Percentiles rank a stretch among this genome's conserved stretches.
phyloP scores from a whole-genome alignment of 2,888 invertebrate species.

The Macaria notata region DNA sequence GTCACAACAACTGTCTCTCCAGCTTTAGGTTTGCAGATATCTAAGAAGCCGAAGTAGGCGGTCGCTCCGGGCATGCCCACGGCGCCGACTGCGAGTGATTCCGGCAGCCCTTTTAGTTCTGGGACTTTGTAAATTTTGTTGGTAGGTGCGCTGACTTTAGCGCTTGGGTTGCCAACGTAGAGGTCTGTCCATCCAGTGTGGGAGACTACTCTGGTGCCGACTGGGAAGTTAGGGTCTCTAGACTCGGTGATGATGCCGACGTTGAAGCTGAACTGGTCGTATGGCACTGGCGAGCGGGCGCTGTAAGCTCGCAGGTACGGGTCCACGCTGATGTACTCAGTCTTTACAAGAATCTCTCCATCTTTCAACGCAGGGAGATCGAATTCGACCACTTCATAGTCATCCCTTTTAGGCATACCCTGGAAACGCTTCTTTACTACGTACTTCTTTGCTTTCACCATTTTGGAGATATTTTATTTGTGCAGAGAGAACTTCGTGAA shows the following conservation, averaged over 20 bases:
- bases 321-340: slow-evolving; percentile 54
- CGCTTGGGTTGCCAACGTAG: slow-evolving; percentile 27
- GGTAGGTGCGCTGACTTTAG: background rate
- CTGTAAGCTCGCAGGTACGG: slow-evolving; percentile 46
- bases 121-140: slow-evolving; percentile 64
- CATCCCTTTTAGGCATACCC: slow-evolving; percentile 79
- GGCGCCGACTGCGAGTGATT: slow-evolving; percentile 82
- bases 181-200: slow-evolving; percentile 57
- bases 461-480: slow-evolving; percentile 33
- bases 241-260: slow-evolving; percentile 80
- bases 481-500: too few relatives aligned
- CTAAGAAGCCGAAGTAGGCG: slow-evolving; percentile 87
- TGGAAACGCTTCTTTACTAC: slow-evolving; percentile 79
- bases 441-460: slow-evolving; percentile 81
- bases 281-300: slow-evolving; percentile 36
- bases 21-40: slow-evolving; percentile 85
- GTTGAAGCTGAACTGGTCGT: slow-evolving; percentile 51
- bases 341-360: slow-evolving; percentile 66
- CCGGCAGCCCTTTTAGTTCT: slow-evolving; percentile 72
- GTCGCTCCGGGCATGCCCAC: slow-evolving; percentile 87
- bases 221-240: slow-evolving; percentile 81
- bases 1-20: slow-evolving; percentile 88
- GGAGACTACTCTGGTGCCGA: slow-evolving; percentile 82
- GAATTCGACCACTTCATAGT: slow-evolving; percentile 83
- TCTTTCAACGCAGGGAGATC: slow-evolving; percentile 80